Base-by-base conservation (phyloP, 2,888 invertebrate species). In the Orthosia gracilis region DNA sequence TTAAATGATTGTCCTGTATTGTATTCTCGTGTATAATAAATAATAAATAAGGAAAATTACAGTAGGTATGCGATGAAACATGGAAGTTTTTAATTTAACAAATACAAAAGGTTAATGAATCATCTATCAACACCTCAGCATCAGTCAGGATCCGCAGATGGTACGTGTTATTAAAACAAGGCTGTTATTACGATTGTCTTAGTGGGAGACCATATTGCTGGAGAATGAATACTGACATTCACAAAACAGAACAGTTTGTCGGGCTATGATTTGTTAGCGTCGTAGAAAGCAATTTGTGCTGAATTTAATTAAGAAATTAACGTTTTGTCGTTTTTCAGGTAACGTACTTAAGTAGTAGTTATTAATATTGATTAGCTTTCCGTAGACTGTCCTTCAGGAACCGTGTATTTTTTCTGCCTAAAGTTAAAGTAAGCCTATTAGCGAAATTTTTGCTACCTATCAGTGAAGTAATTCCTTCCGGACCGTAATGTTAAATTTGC, bases 161-260 rank as follows among this genome's bases (percentile, higher is more conserved):
- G 65, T 40, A 17, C 26, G 13, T 82, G 69, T 83, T 83, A 75
- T 80, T 67, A 63, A 69, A 82, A 82, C 80, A 80, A 63, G 1
- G 17, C 18, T 67, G 63, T 64, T 72, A 69, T 57, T 61, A 69
- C 70, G 31, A 82, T 83, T 81, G 74, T 83, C 52, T 58, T 54
- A 49, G 45, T 21, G 54, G n/a, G 31, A 55, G 49, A 26, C 23
- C 50, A 31, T 69, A 40, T 69, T 26, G 11, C 21, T 18, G 58
- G 13, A 23, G 40, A 40, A 40, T 40, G 7, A 47, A n/a, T 11
- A 59, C 13, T 49, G 26, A 50, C 50, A 45, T n/a, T 63, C 23
- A 65, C 13, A 45, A 49, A 40, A 17, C 80, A 23, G 45, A 61
- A 26, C 13, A 40, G 58, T 31, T 62, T 63, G 17, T 63, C 3